Evolutionary conservation across 2,888 invertebrate genomes (phyloP), one percentile per base, ranked within the genome.

Genomic region (Blastobasis adustella): DNA sequence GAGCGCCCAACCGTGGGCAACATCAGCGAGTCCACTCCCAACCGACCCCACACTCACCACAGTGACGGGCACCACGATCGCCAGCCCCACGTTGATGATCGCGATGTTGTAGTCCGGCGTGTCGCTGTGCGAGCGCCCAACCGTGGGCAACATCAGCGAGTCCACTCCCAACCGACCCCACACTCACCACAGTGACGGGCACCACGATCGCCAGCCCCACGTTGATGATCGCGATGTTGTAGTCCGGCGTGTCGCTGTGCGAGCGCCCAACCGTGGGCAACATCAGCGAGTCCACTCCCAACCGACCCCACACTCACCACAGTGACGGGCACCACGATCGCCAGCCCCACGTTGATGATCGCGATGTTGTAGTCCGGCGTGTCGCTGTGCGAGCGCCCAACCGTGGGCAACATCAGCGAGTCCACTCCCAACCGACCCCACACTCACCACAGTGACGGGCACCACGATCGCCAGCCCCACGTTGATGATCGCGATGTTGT

Each of bases 301-400:
- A 41, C 1, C 9, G 8, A 8, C 41, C 41, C 41, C 8, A 8
- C 7, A 7, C 7, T 41, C 8, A 41, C 9, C 7, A 7, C 23
- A 50, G 70, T 58, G 5, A 58, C 37, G 0, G 67, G 53, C 0
- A 66, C 60, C 0, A 82, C 3, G 0, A 66, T 45, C 0, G 69
- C 79, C 1, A 83, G 50, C 0, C 51, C 72, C 0, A 70, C 57
- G n/a, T 77, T 82, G 9, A 80, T 55, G 0, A 60, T 8, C 0
- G 72, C 85, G 1, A 80, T 73, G 0, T 62, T 56, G 36, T 63
- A 58, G 59, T 87, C 85, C 0, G 86, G 84, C 0, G 4, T 6
- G 51, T 64, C 55, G 1, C 49, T 37, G 44, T 9, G 41, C 41
- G 9, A 9, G 41, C 7, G 9, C 9, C 41, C 7, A 41, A 8